Conservation (phyloP, 1,140 invertebrate genomes). For the Hirudo medicinalis region DNA sequence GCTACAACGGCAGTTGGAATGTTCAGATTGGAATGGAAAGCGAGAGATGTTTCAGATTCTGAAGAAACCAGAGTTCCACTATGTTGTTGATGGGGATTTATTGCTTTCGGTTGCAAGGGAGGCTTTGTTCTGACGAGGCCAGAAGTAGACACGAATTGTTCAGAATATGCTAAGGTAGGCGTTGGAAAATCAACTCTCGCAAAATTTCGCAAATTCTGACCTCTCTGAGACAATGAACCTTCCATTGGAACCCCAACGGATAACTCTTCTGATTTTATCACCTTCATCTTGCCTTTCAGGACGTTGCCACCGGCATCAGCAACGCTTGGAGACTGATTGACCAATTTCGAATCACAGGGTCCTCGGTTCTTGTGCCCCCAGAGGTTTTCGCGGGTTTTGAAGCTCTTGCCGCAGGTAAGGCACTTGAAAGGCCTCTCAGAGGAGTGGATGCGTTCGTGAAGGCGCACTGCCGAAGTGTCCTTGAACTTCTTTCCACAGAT, state of each 20-base stretch:
- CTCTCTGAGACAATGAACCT: not conserved
- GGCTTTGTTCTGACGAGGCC: not conserved
- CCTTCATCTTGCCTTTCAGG: not conserved
- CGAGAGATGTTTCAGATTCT: no score
- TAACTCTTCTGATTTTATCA: not conserved
- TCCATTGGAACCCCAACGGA: not conserved
- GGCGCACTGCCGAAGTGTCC: conserved; percentile 22
- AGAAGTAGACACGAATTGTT: not conserved
- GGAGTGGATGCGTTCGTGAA: conserved; percentile 24
- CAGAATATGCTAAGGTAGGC: not conserved
- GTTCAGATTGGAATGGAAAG: not conserved
- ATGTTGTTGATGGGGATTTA: not conserved
- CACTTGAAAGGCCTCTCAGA: conserved; percentile 22
- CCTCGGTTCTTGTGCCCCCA: conserved; percentile 22
- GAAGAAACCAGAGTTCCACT: not conserved
- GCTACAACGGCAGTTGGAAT: conserved; percentile 9
- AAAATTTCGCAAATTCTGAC: not conserved
- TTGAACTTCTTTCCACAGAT: conserved; percentile 24
- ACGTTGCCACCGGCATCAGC: not conserved
- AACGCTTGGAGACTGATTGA: not conserved
- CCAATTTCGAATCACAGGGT: conserved; percentile 15
- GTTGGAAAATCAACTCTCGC: not conserved
- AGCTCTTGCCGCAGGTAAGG: conserved; percentile 21
- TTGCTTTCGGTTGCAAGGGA: not conserved
- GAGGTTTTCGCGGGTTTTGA: conserved; percentile 23